A percentile compares a stretch with the other conserved stretches of the same genome.
Conservation (phyloP, 1,140 invertebrate genomes). For the Choristoneura fumiferana region DNA sequence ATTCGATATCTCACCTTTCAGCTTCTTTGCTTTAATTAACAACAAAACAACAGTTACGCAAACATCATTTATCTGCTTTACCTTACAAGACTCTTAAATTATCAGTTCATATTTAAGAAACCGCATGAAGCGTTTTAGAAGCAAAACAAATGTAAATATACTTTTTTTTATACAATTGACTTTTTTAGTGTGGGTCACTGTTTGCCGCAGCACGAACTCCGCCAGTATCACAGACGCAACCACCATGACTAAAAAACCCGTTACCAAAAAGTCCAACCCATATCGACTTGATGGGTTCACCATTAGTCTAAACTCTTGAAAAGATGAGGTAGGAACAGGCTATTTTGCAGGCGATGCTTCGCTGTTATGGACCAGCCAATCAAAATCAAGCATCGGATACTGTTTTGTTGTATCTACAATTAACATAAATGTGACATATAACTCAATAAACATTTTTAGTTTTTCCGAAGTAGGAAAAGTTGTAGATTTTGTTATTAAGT, state of each 20-base stretch:
- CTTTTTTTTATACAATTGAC: not conserved
- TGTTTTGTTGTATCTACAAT: slow-evolving; percentile 78
- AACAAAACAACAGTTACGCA: slow-evolving; percentile 42
- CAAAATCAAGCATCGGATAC: slow-evolving; percentile 77
- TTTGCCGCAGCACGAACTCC: slow-evolving; percentile 11
- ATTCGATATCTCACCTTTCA: slow-evolving; percentile 63
- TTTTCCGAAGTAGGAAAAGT: not conserved
- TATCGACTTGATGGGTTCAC: slow-evolving; percentile 34
- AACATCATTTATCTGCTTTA: not conserved
- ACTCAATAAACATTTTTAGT: slow-evolving; percentile 32
- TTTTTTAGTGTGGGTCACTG: not conserved
- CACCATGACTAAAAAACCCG: slow-evolving; percentile 39
- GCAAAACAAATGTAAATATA: slow-evolving; percentile 10
- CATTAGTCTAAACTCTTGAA: slow-evolving; percentile 47
- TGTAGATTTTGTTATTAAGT: not conserved
- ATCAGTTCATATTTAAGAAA: too few relatives aligned
- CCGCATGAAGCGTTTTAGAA: not conserved
- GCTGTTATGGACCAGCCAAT: slow-evolving; percentile 75
- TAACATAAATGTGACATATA: slow-evolving; percentile 69
- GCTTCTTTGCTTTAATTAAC: slow-evolving; percentile 73
- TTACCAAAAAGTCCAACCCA: slow-evolving; percentile 46
- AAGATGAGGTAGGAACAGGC: slow-evolving; percentile 48
- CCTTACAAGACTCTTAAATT: too few relatives aligned
- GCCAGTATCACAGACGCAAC: slow-evolving; percentile 35
- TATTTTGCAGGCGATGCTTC: slow-evolving; percentile 62